Conservation (phyloP, 1,140 invertebrate genomes). For the Caenorhabditis inopinata region DNA sequence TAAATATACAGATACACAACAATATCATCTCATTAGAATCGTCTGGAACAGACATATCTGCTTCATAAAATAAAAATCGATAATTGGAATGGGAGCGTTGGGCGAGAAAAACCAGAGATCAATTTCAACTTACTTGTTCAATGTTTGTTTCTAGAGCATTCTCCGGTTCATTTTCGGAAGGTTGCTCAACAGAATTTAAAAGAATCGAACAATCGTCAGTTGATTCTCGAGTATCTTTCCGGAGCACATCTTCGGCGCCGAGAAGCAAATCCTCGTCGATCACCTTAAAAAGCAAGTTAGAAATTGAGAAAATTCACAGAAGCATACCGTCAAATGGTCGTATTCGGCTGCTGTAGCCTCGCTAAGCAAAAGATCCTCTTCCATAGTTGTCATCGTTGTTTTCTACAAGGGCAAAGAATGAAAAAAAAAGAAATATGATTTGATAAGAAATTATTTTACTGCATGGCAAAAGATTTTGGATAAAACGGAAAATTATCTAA, state of each 20-base stretch:
- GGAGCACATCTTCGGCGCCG: not conserved
- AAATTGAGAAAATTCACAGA: not conserved
- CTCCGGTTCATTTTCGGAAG: not conserved
- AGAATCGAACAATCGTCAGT: not conserved
- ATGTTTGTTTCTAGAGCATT: not conserved
- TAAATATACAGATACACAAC: not conserved
- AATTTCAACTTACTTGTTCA: not conserved
- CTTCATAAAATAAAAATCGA: not conserved
- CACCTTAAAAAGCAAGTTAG: not conserved
- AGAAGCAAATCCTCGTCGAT: not conserved
- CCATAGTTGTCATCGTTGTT: not conserved
- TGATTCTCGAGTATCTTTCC: not conserved
- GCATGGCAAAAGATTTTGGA: too few relatives aligned
- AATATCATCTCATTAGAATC: not conserved
- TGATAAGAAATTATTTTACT: too few relatives aligned
- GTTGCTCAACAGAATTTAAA: not conserved
- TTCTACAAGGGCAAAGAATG: not conserved
- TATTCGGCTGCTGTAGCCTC: not conserved
- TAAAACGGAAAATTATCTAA: too few relatives aligned
- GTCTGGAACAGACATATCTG: not conserved
- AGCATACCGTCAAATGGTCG: not conserved
- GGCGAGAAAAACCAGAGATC: too few relatives aligned
- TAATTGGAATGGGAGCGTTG: not conserved
- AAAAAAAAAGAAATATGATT: not conserved
- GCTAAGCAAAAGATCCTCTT: constrained; percentile 7